These are phyloP conservation scores for Pristionchus fissidentatus DNA, from an alignment of 2,888 invertebrate species.

Conservation along the genomic window DNA sequence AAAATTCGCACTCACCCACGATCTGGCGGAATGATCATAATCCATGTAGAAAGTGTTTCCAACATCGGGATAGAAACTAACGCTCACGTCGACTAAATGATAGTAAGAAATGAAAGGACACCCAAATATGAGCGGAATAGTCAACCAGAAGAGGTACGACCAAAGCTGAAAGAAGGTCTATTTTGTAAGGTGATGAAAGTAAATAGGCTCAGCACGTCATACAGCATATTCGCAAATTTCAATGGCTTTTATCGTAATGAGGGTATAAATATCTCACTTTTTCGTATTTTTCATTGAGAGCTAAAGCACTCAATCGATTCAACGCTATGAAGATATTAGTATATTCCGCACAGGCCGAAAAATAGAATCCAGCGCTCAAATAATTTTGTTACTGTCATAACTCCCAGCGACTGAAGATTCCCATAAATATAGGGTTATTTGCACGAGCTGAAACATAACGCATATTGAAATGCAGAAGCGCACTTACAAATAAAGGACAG, in stretches of 20 bases:
- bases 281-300: background rate
- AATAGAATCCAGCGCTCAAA: background rate
- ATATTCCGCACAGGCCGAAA: background rate
- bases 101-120: slow-evolving; percentile 8
- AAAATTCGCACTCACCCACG: slow-evolving; percentile 8
- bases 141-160: background rate
- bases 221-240: no score
- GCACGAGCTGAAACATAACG: no score
- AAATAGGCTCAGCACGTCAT: no score
- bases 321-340: slow-evolving; percentile 8
- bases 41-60: background rate
- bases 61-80: background rate
- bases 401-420: background rate
- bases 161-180: slow-evolving; percentile 13
- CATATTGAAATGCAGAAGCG: no score
- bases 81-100: background rate
- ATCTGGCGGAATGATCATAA: slow-evolving; percentile 10
- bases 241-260: no score
- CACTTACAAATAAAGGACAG: slow-evolving; percentile 3
- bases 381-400: background rate
- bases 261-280: no score
- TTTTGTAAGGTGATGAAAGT: no score
- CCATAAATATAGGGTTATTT: no score
- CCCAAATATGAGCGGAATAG: background rate
- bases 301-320: background rate